Evolutionary conservation across 92 coral and sea anemone genomes (phyloP).

Genomic region (Isaurus tuberculatus): DNA sequence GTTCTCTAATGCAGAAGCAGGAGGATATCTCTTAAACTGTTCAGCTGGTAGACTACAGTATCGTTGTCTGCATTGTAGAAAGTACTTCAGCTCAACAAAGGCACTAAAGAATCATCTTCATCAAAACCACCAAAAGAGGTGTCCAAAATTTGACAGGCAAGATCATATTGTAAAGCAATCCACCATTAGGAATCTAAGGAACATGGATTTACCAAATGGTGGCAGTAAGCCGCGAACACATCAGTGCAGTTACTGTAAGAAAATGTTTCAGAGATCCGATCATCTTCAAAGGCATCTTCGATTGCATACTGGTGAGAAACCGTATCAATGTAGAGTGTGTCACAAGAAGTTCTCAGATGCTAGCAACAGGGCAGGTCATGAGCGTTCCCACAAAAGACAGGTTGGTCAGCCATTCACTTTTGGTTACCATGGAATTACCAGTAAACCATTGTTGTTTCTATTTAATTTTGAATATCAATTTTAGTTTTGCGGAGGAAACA

Average conservation of each 20-base stretch:
- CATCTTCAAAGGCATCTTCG: constrained; percentile 8
- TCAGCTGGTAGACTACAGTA: background rate
- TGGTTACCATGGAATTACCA: background rate
- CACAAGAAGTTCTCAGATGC: constrained; percentile 29
- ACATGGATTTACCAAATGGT: background rate
- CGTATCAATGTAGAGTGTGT: constrained; percentile 26
- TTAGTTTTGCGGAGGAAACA: no score
- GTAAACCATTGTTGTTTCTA: background rate
- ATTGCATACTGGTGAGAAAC: constrained; percentile 28
- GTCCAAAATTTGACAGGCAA: background rate
- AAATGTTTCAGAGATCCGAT: constrained; percentile 1
- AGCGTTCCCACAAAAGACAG: constrained; percentile 24
- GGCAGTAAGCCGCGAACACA: background rate
- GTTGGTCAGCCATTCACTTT: background rate
- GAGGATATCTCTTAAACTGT: background rate
- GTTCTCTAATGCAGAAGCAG: background rate
- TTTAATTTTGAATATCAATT: background rate
- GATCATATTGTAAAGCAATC: background rate
- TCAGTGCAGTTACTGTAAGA: constrained; percentile 14
- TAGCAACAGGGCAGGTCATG: constrained; percentile 8
- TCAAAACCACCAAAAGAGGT: background rate
- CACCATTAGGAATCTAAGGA: no score
- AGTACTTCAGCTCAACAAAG: background rate
- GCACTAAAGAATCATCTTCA: background rate
- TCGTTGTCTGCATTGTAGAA: background rate